Base-by-base conservation (phyloP, 2,113 vertebrate genomes). In the Brachirus orientalis region DNA sequence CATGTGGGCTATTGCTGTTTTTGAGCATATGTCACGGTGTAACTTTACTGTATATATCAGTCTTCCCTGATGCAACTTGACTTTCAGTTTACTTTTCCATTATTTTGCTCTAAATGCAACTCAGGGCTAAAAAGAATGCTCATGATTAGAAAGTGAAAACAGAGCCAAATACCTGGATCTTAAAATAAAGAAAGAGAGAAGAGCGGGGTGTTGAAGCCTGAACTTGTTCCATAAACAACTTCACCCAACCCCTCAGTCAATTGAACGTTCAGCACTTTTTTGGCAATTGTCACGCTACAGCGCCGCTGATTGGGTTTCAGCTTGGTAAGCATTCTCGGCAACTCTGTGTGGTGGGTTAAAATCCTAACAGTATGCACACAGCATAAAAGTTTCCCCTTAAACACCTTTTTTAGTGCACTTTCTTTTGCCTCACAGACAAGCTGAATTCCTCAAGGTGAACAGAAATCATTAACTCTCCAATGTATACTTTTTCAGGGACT, bases 71-170 rank as follows among this genome's bases (percentile, higher is more conserved):
- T 87, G 70, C 79, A 55, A 63, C 48, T 66, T 63, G 38, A 68
- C 53, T 48, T 66, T 44, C 14, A 47, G 62, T 79, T 86, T 84
- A 69, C 77, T 69, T 84, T 88, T 84, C 75, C 79, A 68, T 19
- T 86, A 83, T 85, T 87, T 89, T 79, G 72, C 79, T 43, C 35
- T 82, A 86, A 88, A 88, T 80, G 75, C 4, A 47, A 71, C 80
- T 65, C 3, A 12, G 10, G 33, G 51, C 72, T 74, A 58, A 54
- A 48, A 50, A 18, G 37, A 62, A 37, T 20, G 17, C 40, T 75
- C 17, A 7, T 40, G 47, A 56, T 52, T 41, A 28, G 53, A 72
- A 77, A 84, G 70, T 50, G 64, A 79, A 89, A 86, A 79, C 77
- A 71, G 20, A 82, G 59, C 44, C 44, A 38, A 37, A 22, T 63